These are phyloP conservation scores for Carollia perspicillata DNA, from an alignment of 2,113 vertebrate genomes.

Conservation along the genomic window DNA sequence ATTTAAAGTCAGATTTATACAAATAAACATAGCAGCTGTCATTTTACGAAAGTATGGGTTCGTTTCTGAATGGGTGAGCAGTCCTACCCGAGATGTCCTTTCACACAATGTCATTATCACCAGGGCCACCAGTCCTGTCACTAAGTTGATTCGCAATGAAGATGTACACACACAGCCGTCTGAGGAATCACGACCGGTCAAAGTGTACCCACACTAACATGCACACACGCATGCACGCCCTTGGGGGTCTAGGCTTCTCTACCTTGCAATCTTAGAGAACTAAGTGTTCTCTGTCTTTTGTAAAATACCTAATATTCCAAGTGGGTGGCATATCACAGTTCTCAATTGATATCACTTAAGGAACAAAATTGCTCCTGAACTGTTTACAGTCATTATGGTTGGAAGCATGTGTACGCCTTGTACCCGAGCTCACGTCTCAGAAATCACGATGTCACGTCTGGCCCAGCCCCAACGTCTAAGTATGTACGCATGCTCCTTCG, in stretches of 20 bases:
- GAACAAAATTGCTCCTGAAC: background rate
- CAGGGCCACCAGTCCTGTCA: background rate
- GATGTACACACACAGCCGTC: background rate
- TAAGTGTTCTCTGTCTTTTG: background rate
- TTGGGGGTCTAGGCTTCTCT: background rate
- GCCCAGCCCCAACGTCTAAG: background rate
- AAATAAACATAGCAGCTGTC: background rate
- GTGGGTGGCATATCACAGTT: constrained; percentile 1
- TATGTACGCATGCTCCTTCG: background rate
- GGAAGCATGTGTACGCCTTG: background rate
- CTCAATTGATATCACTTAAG: background rate
- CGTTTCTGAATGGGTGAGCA: background rate
- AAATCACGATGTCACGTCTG: background rate
- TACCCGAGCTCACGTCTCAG: background rate
- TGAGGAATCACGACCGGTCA: background rate
- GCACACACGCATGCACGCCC: background rate
- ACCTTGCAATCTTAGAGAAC: background rate
- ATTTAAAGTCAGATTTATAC: constrained; percentile 48
- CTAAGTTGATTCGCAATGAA: background rate
- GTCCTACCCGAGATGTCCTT: background rate
- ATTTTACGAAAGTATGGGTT: background rate
- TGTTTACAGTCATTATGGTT: background rate
- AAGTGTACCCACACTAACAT: accelerated
- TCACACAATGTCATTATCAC: background rate
- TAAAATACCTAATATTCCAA: background rate